Evolutionary conservation across 1,140 invertebrate species (phyloP), one percentile per base, ranked within the genome.

Genomic region (Drosophila sturtevanti): DNA sequence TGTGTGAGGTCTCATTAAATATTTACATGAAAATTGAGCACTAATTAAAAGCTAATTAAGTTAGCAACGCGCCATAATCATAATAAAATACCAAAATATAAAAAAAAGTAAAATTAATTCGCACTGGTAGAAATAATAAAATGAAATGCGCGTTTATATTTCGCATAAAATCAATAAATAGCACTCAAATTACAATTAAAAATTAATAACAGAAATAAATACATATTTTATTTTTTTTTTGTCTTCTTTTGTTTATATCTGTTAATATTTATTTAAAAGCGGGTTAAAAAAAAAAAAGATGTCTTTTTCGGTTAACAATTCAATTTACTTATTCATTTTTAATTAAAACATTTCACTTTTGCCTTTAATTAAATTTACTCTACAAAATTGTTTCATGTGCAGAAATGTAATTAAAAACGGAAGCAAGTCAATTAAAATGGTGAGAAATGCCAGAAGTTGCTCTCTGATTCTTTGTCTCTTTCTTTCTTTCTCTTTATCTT

Each of bases 1-100:
- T 55, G 52, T 55, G 52, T 4, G 0, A 18, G 54, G 10, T n/a
- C 54, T 37, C 35, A 69, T 77, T 41, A 58, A 68, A 69, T 74
- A 77, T 77, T 73, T 63, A 58, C 65, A 69, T 21, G 44, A 62
- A 69, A 62, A 60, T 52, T 34, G 27, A 44, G 35, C 48, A 70
- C 71, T 77, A 77, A 77, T 77, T 77, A 77, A 77, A 77, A 65
- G 70, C 31, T 69, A 69, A 77, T 77, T 77, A 73, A 65, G 70
- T 73, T 68, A 64, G 64, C 60, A 24, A 18, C 51, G 64, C 48
- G 64, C 38, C 34, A 60, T 64, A 48, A 65, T 62, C 73, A 73
- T 73, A 41, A 58, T 34, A 58, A 62, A 69, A 66, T 56, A 11
- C 31, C n/a, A 11, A 52, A 21, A 69, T 70, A 51, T n/a, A 73